These are phyloP conservation scores for Hypothenemus hampei DNA, from an alignment of 1,140 invertebrate species.

Conservation along the genomic window DNA sequence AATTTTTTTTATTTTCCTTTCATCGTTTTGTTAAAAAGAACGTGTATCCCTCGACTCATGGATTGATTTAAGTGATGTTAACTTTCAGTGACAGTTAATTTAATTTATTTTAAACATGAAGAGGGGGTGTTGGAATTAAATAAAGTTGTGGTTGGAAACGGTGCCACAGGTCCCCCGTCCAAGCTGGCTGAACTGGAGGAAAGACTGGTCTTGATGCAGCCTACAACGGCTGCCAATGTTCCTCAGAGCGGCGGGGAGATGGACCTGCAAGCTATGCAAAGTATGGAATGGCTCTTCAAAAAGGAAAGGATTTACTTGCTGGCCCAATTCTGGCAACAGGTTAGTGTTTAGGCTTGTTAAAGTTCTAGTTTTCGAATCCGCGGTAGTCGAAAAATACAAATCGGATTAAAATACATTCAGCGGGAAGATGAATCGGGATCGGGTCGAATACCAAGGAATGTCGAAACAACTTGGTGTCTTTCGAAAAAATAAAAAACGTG, in stretches of 20 bases:
- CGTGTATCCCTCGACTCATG: too few species aligned
- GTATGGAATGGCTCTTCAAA: conserved; percentile 92
- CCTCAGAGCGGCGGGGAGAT: conserved; percentile 61
- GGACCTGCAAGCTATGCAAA: conserved; percentile 82
- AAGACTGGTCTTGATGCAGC: conserved; percentile 59
- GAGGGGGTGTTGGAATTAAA: too few species aligned
- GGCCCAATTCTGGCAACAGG: conserved; percentile 92
- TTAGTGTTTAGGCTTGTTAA: conserved; percentile 43
- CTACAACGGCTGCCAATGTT: conserved; percentile 52
- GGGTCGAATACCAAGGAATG: conserved; percentile 7
- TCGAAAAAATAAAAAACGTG: not conserved
- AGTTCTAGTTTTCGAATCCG: conserved; percentile 6
- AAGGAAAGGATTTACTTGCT: conserved; percentile 88
- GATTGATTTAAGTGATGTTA: too few species aligned
- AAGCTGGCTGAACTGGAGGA: conserved; percentile 43
- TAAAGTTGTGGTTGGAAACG: too few species aligned
- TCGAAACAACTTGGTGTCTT: conserved; percentile 3
- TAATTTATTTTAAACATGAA: too few species aligned
- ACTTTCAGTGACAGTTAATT: too few species aligned
- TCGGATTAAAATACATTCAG: conserved; percentile 2
- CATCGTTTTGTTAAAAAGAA: too few species aligned
- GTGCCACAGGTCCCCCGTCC: too few species aligned
- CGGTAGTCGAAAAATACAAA: conserved; percentile 6
- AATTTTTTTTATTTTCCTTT: too few species aligned
- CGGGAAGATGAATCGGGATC: conserved; percentile 17